These are phyloP conservation scores for Clytia hemisphaerica DNA, from an alignment of 30 jellyfish, hydroid and myxozoan genomes.

Conservation along the genomic window DNA sequence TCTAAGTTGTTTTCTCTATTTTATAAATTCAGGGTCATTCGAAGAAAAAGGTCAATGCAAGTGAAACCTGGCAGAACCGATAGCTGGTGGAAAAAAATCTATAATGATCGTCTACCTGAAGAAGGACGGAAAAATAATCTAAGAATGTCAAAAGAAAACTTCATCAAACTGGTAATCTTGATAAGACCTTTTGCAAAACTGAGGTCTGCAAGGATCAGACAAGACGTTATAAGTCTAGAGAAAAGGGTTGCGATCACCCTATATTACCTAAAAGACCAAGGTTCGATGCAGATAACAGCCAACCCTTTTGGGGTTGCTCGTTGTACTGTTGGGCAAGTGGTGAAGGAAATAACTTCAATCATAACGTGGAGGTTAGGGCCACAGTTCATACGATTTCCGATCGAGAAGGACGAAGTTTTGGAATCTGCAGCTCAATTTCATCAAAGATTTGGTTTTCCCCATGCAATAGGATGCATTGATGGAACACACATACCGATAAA, in stretches of 20 bases:
- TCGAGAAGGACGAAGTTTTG: background rate
- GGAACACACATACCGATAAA: conserved; percentile 34
- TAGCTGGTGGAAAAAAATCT: conserved; percentile 38
- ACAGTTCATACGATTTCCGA: background rate
- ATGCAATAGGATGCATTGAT: conserved; percentile 28
- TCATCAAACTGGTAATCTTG: conserved; percentile 7
- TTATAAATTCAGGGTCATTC: no score
- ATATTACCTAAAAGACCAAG: background rate
- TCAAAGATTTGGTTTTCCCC: conserved; percentile 13
- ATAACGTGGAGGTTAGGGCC: background rate
- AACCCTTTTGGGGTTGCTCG: background rate
- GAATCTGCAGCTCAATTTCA: background rate
- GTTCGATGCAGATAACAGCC: background rate
- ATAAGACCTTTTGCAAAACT: background rate
- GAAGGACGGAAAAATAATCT: conserved; percentile 15
- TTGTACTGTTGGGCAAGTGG: background rate
- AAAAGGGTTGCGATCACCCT: conserved; percentile 6
- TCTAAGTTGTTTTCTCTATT: no score
- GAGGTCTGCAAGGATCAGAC: background rate
- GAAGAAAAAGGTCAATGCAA: conserved; percentile 23
- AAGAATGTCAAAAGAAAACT: background rate
- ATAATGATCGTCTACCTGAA: conserved; percentile 9
- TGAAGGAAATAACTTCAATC: background rate
- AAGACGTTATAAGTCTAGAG: background rate
- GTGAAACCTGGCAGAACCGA: conserved; percentile 50